Evolutionary conservation across 2,888 invertebrate genomes (phyloP), one percentile per base, ranked within the genome.

Genomic region (Drosophila stalkeri): DNA sequence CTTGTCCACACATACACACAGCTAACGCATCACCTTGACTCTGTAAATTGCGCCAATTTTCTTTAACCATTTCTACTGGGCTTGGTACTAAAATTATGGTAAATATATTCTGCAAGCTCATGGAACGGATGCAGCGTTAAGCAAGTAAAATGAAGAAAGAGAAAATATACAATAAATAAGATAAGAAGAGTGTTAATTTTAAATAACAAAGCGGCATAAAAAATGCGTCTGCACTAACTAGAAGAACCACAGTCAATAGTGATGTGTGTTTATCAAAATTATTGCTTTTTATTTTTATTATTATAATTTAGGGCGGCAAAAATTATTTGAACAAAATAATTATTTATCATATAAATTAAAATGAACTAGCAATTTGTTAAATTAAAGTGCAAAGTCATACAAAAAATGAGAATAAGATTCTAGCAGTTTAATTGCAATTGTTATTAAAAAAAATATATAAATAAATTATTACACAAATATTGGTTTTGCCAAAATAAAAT

Each of bases 21-120:
- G 31, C 20, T 37, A 27, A 14, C 35, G 39, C 54, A 72, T 47
- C 39, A 47, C 37, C 56, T 64, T 59, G 46, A 51, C 54, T 60
- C 51, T 44, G 18, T 59, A 51, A 74, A 74, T 75, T 74, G 74
- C 74, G 74, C 74, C 75, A 75, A 74, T 64, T 74, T 75, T 68
- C 20, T 31, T 55, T 49, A 3, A 47, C 39, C 23, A 64, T 37
- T 52, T 18, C 20, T 65, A 39, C 59, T 44, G n/a, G 37, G 59
- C 9, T 52, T 52, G 33, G 23, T 51, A 37, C 31, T 20, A 20
- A 39, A 44, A 12, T 44, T 14, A 68, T 66, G 20, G 27, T 41
- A 41, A 66, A 23, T 44, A 1, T 23, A 2, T 14, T 43, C 23
- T 18, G 1, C 18, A 27, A 43, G 23, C 35, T 37, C 8, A 31